phyloP scores from a whole-genome alignment of 53 echinoderm and acorn worm genomes.

The Paracentrotus lividus region DNA sequence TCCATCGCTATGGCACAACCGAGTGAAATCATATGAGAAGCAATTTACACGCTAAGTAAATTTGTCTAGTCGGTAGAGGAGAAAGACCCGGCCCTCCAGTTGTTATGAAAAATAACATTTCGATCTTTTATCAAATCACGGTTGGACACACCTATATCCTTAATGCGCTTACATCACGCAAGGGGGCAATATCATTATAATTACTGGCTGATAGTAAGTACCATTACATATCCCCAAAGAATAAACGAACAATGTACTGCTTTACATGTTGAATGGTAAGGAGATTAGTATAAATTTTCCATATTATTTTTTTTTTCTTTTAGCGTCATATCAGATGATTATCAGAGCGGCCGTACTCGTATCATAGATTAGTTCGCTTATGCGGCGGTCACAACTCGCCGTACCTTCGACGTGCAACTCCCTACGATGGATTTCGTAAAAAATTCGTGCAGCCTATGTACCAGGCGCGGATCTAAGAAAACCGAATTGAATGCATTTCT shows the following conservation, averaged over 20 bases:
- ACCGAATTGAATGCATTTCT: too few species aligned
- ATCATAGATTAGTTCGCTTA: too few species aligned
- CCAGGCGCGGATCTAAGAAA: too few species aligned
- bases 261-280: not conserved
- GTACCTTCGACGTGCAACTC: too few species aligned
- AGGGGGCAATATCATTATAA: slow-evolving; percentile 42
- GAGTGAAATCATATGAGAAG: slow-evolving; percentile 30
- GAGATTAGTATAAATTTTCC: not conserved
- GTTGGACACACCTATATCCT: slow-evolving; percentile 30
- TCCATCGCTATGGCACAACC: slow-evolving; percentile 29
- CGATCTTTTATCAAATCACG: slow-evolving; percentile 57
- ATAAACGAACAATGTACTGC: not conserved
- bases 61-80: slow-evolving; percentile 19
- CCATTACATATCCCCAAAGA: not conserved
- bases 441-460: too few species aligned
- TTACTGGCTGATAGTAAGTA: not conserved
- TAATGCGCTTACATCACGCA: slow-evolving; percentile 36
- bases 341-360: not conserved
- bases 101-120: slow-evolving; percentile 57
- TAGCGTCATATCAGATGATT: not conserved
- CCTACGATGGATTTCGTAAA: too few species aligned
- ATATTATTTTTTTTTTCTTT: too few species aligned
- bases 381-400: too few species aligned
- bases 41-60: slow-evolving; percentile 53
- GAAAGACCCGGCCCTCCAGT: slow-evolving; percentile 17